These are phyloP conservation scores for Rattus norvegicus DNA, from an alignment of 2,113 vertebrate species.

Conservation along the genomic window DNA sequence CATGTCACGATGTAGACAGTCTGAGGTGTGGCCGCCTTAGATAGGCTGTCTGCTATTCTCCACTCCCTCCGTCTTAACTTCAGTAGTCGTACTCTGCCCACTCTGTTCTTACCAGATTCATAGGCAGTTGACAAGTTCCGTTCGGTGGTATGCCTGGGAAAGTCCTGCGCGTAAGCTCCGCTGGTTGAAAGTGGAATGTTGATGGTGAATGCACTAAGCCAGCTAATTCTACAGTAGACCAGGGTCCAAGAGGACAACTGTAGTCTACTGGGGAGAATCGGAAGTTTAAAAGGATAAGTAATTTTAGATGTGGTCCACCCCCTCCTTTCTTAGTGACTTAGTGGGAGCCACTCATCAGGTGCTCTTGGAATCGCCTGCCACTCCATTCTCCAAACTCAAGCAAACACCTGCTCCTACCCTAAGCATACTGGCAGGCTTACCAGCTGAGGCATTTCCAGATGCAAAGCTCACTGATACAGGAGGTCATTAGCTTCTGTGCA, in stretches of 20 bases:
- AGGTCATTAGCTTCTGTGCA: neutral
- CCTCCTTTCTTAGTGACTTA: neutral
- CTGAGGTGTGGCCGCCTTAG: neutral
- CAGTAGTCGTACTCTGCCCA: neutral
- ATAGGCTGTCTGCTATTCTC: neutral
- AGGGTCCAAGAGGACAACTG: fast-evolving
- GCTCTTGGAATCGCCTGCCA: neutral
- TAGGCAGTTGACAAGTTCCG: neutral
- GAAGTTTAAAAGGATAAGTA: neutral
- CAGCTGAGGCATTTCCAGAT: neutral
- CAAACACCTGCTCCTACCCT: neutral
- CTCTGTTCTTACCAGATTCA: neutral
- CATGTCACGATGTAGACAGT: neutral
- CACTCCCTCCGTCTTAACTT: neutral
- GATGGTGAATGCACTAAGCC: neutral
- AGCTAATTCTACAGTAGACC: neutral
- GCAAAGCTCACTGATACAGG: neutral
- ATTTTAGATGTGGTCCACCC: neutral
- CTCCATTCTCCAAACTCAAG: neutral
- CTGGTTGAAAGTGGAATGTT: conserved; percentile 5
- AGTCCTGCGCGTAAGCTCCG: neutral
- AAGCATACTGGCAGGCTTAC: neutral
- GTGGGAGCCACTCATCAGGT: neutral
- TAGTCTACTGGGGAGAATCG: neutral
- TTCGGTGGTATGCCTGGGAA: neutral